These are phyloP conservation scores for Glossophaga mutica DNA, from an alignment of 2,797 vertebrate species.

Conservation along the genomic window DNA sequence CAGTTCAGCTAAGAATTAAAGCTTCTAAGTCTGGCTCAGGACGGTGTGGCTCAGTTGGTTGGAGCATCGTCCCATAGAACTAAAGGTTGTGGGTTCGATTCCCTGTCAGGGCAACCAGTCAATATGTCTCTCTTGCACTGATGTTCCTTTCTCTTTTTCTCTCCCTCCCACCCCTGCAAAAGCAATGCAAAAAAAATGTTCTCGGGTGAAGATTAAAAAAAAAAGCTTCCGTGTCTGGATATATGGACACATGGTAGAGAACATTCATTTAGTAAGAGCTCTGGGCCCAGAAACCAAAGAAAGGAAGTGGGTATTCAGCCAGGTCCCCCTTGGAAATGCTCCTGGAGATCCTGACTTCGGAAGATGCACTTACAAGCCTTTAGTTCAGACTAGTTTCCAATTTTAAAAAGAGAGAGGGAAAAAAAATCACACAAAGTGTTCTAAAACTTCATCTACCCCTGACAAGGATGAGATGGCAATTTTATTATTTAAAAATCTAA, in stretches of 20 bases:
- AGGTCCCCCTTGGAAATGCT: neutral
- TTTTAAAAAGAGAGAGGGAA: neutral
- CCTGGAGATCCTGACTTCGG: neutral
- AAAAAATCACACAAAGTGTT: neutral
- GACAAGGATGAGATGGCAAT: neutral
- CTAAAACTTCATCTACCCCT: neutral
- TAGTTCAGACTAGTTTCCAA: neutral
- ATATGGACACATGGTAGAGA: rapidly evolving
- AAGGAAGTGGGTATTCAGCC: neutral
- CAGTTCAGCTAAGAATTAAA: neutral
- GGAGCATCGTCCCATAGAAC: neutral
- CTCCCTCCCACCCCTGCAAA: neutral
- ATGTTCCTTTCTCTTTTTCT: neutral
- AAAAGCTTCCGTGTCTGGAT: neutral
- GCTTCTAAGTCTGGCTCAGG: neutral
- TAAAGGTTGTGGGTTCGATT: neutral
- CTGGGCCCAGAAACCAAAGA: neutral
- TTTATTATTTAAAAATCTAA: neutral
- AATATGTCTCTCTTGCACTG: neutral
- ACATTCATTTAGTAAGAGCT: no score
- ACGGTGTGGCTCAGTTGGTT: neutral
- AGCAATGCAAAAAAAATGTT: neutral
- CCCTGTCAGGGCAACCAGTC: neutral
- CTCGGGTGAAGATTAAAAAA: neutral
- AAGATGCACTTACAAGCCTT: neutral